Percentiles rank a stretch among this genome's conserved stretches.
These are phyloP conservation scores for Collichthys lucidus DNA, from an alignment of 2,113 vertebrate species.

Conservation along the genomic window DNA sequence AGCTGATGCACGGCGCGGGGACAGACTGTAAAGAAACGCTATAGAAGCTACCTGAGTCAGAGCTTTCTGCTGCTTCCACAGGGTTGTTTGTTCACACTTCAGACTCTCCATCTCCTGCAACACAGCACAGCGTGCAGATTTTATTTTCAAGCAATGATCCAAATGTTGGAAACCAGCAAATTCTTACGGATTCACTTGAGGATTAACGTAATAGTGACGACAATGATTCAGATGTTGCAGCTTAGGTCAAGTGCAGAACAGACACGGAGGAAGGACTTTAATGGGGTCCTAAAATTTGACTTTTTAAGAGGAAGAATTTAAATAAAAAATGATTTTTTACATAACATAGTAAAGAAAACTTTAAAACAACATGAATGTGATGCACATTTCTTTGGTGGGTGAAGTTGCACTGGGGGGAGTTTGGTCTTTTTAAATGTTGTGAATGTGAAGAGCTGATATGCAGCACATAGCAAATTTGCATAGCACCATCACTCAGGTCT, in stretches of 20 bases:
- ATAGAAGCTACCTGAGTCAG: constrained; percentile 59
- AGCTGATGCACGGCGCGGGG: background rate
- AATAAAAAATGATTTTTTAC: background rate
- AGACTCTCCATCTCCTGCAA: constrained; percentile 63
- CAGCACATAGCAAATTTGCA: too few relatives aligned
- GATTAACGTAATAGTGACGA: background rate
- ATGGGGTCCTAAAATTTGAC: background rate
- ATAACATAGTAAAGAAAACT: too few relatives aligned
- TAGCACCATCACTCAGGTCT: too few relatives aligned
- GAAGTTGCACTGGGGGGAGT: background rate
- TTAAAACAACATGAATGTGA: too few relatives aligned
- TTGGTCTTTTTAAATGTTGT: too few relatives aligned
- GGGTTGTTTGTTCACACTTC: constrained; percentile 60
- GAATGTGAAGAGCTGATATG: too few relatives aligned
- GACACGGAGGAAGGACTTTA: background rate
- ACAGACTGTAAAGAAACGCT: background rate
- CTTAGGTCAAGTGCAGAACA: background rate
- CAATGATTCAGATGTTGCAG: background rate
- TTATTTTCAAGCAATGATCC: background rate
- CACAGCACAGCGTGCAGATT: background rate
- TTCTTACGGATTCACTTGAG: background rate
- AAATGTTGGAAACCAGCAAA: background rate
- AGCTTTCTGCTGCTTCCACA: constrained; percentile 63
- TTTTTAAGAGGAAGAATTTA: background rate
- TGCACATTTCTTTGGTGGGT: background rate